Evolutionary conservation across 2,888 invertebrate species (phyloP), one percentile per base, ranked within the genome.

Genomic region (Willowsia nigromaculata): DNA sequence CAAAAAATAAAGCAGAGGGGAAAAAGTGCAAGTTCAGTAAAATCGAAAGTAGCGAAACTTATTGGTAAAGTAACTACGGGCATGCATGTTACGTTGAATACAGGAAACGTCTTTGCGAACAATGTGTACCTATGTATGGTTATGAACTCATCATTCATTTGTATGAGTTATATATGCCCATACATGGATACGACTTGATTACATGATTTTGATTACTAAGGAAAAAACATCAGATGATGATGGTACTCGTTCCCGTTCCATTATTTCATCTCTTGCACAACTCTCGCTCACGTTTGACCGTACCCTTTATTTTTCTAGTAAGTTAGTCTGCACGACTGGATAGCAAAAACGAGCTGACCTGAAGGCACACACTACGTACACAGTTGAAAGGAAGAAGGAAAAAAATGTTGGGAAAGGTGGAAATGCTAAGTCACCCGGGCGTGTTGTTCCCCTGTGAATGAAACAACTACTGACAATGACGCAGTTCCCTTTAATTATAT

Each of bases 21-120:
- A 37, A 68, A 68, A 62, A 62, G 62, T 62, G 62, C 62, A 62
- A 62, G 62, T 62, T 62, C 62, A 62, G 62, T 15, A 30, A 27
- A 62, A 62, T 62, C 30, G 30, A 62, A 62, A 62, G 30, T 27
- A 62, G 62, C 30, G 22, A 22, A n/a, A 6, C 50, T n/a, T 7
- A 18, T 53, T 5, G 1, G 50, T 1, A n/a, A 53, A 6, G 50
- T 1, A 18, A 53, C 2, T 22, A 56, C 56, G 5, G 15, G 18
- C 18, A n/a, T 18, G 50, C 0, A 40, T 40, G 40, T 7, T 40
- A 7, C 9, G 4, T 40, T 40, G 4, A 40, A 40, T 7, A 40
- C n/a, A n/a, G n/a, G n/a, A n/a, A n/a, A n/a, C n/a, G n/a, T n/a
- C n/a, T n/a, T n/a, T n/a, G n/a, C n/a, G n/a, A n/a, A n/a, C n/a